These are phyloP conservation scores for Nerophis ophidion DNA, from an alignment of 2,113 vertebrate species.

Conservation along the genomic window DNA sequence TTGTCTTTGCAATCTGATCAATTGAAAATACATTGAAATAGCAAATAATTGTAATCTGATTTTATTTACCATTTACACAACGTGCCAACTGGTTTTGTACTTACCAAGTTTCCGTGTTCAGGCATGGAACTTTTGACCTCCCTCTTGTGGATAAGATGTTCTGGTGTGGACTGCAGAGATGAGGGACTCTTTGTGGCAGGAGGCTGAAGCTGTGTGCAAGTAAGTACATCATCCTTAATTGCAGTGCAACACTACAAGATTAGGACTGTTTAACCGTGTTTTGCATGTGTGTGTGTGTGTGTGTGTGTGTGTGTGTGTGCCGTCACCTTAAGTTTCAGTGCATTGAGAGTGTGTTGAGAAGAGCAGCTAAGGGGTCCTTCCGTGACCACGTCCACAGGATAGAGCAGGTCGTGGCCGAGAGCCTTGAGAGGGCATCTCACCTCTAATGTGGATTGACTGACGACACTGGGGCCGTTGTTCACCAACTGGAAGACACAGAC, in stretches of 20 bases:
- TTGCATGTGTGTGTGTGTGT: background rate
- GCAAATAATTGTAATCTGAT: no score
- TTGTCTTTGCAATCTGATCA: no score
- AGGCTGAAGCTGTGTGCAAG: constrained; percentile 46
- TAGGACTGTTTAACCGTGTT: background rate
- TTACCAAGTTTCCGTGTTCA: constrained; percentile 60
- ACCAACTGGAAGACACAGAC: constrained; percentile 60
- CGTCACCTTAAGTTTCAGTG: constrained; percentile 69
- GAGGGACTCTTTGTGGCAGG: constrained; percentile 12
- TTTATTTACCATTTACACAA: no score
- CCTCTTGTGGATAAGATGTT: constrained; percentile 42
- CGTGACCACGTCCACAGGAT: constrained; percentile 65
- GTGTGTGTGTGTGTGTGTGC: constrained; percentile 5
- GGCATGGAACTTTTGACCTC: constrained; percentile 37
- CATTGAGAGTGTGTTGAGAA: constrained; percentile 65
- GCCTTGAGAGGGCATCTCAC: constrained; percentile 72
- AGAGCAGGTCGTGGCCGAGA: constrained; percentile 65
- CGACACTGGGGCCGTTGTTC: constrained; percentile 76
- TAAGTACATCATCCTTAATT: background rate
- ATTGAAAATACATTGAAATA: no score
- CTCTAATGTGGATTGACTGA: constrained; percentile 68
- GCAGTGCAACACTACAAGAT: no score
- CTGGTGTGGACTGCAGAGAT: constrained; percentile 19
- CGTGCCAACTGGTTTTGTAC: no score
- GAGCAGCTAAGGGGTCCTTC: constrained; percentile 71